Conservation (phyloP, 1,140 invertebrate species). For the Holcopasites calliopsidis region DNA sequence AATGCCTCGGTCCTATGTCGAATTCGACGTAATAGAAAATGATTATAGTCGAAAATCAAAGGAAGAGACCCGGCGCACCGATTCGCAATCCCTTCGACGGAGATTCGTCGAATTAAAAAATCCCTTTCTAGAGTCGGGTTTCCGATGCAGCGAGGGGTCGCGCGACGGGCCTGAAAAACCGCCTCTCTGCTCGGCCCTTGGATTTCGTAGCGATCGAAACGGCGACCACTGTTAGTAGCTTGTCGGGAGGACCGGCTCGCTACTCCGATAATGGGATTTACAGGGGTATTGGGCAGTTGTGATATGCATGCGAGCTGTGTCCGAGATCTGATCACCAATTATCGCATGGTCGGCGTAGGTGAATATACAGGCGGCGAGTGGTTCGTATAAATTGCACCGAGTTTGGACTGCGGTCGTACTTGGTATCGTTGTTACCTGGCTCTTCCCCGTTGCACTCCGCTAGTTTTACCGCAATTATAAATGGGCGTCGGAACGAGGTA, state of each 20-base stretch:
- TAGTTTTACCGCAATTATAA: conserved; percentile 57
- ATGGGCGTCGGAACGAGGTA: conserved; percentile 22
- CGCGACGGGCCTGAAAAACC: too few species aligned
- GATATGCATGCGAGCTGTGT: conserved; percentile 35
- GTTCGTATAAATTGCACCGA: conserved; percentile 44
- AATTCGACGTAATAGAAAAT: conserved; percentile 56
- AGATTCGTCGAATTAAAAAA: too few species aligned
- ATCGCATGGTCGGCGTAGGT: conserved; percentile 32
- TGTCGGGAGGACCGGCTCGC: conserved; percentile 11
- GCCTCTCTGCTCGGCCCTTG: too few species aligned
- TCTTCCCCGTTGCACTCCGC: conserved; percentile 22
- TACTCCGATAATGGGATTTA: conserved; percentile 46
- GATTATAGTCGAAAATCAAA: conserved; percentile 57
- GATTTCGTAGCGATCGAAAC: not conserved
- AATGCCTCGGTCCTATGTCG: conserved; percentile 53
- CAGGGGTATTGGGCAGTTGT: not conserved
- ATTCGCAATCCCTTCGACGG: too few species aligned
- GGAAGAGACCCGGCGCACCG: not conserved
- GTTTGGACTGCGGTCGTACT: conserved; percentile 51
- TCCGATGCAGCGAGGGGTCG: too few species aligned
- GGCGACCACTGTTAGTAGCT: not conserved
- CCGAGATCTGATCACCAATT: conserved; percentile 52
- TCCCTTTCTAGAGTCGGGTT: too few species aligned
- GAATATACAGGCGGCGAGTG: not conserved
- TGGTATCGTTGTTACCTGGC: conserved; percentile 46